These are phyloP conservation scores for Sylvilagus bachmani DNA, from an alignment of 2,113 vertebrate genomes.

Conservation along the genomic window DNA sequence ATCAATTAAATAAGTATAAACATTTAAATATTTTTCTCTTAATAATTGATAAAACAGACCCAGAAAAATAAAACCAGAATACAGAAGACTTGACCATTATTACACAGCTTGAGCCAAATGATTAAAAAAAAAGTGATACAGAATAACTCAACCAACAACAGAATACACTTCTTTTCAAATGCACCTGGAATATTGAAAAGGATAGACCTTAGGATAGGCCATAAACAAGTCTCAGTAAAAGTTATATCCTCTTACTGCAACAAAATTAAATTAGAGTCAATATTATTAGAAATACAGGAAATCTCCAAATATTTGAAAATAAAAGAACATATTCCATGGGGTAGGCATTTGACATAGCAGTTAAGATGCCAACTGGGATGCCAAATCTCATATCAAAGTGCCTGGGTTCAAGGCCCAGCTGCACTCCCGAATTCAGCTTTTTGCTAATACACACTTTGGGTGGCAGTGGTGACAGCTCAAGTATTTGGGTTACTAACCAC, in stretches of 20 bases:
- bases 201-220: background rate
- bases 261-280: background rate
- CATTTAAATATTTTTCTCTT: background rate
- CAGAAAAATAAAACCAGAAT: background rate
- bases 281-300: background rate
- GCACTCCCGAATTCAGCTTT: no score
- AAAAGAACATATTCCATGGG: no score
- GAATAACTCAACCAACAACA: background rate
- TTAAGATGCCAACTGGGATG: no score
- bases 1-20: conserved; percentile 5
- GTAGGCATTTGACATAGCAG: no score
- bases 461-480: no score
- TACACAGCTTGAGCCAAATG: background rate
- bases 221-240: background rate
- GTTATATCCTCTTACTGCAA: background rate
- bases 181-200: background rate
- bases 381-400: no score
- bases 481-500: no score
- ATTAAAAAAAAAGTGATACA: background rate
- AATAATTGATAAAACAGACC: background rate
- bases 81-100: background rate
- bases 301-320: no score
- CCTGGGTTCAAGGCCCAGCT: no score
- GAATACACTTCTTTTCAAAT: background rate
- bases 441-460: no score